These are phyloP conservation scores for Ochlodes sylvanus DNA, from an alignment of 2,888 invertebrate genomes.

Conservation along the genomic window DNA sequence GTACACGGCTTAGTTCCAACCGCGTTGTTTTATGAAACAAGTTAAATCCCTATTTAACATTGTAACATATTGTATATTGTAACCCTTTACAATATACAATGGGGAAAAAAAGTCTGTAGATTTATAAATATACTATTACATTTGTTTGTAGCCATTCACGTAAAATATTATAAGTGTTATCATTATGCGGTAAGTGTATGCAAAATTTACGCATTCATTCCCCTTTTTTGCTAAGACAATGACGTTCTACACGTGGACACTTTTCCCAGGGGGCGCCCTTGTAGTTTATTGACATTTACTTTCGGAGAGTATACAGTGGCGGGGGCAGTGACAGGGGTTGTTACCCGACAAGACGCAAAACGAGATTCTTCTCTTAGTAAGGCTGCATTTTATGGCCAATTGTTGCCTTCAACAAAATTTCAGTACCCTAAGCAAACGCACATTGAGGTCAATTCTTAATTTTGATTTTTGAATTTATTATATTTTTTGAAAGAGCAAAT, in stretches of 20 bases:
- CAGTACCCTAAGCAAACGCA: background rate
- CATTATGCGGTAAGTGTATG: too few species aligned
- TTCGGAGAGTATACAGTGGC: slow-evolving; percentile 74
- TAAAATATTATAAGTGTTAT: too few species aligned
- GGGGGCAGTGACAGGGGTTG: slow-evolving; percentile 56
- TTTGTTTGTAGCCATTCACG: too few species aligned
- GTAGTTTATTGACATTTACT: slow-evolving; percentile 83
- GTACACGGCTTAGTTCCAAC: too few species aligned
- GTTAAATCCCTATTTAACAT: too few species aligned
- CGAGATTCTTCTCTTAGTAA: slow-evolving; percentile 41
- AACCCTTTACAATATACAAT: too few species aligned
- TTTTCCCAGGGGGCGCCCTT: slow-evolving; percentile 69
- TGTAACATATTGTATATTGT: too few species aligned
- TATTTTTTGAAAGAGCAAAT: too few species aligned
- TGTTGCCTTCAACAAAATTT: slow-evolving; percentile 22
- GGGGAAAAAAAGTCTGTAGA: too few species aligned
- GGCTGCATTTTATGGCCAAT: slow-evolving; percentile 33
- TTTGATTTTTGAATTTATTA: background rate
- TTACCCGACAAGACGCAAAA: slow-evolving; percentile 56
- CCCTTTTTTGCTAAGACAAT: slow-evolving; percentile 60
- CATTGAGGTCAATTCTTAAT: background rate
- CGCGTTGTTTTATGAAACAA: too few species aligned
- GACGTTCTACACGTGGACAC: slow-evolving; percentile 60
- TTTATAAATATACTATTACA: too few species aligned
- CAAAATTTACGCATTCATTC: background rate